Percentiles rank a stretch among this genome's conserved stretches.
These are phyloP conservation scores for Ptilodon capucinus DNA, from an alignment of 2,888 invertebrate genomes.

Conservation along the genomic window DNA sequence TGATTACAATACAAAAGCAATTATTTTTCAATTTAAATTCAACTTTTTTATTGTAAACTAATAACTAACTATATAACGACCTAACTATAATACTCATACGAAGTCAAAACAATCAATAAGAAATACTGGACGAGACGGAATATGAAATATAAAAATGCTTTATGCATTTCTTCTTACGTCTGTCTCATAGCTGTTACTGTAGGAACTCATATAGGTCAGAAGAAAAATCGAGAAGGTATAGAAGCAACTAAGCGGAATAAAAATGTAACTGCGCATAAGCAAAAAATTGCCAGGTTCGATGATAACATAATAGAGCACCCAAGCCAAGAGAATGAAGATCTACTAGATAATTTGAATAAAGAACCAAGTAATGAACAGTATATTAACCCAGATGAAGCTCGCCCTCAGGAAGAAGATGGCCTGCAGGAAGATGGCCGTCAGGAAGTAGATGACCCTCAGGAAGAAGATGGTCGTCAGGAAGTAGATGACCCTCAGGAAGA, in stretches of 20 bases:
- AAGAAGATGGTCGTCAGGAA: no score
- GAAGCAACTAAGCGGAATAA: neutral
- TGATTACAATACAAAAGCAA: neutral
- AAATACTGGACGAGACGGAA: neutral
- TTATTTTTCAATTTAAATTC: neutral
- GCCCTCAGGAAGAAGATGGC: no score
- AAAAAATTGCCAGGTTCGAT: neutral
- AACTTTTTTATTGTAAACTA: neutral
- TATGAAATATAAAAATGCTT: conserved; percentile 10
- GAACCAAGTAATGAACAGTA: no score
- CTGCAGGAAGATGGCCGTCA: no score
- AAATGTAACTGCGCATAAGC: neutral
- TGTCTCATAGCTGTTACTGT: neutral
- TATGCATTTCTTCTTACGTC: neutral
- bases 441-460: no score
- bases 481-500: no score
- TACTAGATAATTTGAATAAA: neutral
- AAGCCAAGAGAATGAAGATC: neutral
- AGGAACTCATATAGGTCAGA: neutral
- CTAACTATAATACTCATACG: conserved; percentile 3
- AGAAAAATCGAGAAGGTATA: neutral
- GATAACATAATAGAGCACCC: neutral
- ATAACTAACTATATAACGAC: conserved; percentile 16
- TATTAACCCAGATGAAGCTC: no score
- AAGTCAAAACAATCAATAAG: neutral